Percentiles rank a stretch among this genome's conserved stretches.
Evolutionary conservation across 2,888 invertebrate genomes (phyloP).

Genomic region (Pseudoips prasinana): DNA sequence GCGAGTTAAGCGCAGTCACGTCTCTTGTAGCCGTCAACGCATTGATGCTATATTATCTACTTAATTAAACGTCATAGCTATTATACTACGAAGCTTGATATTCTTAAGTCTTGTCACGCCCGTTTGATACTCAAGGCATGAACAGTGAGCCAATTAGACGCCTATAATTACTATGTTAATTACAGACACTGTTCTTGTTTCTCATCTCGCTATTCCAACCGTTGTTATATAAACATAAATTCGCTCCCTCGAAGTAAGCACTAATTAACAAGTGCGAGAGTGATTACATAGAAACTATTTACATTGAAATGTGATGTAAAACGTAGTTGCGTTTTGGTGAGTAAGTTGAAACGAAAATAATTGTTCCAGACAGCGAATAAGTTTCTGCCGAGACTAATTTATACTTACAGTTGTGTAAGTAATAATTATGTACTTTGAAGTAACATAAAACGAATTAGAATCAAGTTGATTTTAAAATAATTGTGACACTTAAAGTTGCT

Average conservation of each 20-base stretch:
- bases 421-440: no score
- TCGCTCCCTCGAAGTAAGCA: slow-evolving; percentile 53
- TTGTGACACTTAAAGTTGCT: no score
- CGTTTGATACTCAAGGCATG: slow-evolving; percentile 74
- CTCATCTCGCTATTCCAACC: slow-evolving; percentile 66
- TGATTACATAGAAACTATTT: slow-evolving; percentile 51
- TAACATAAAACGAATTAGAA: no score
- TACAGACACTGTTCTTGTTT: slow-evolving; percentile 72
- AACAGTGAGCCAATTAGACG: slow-evolving; percentile 75
- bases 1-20: slow-evolving; percentile 28
- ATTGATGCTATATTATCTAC: slow-evolving; percentile 46
- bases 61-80: slow-evolving; percentile 63
- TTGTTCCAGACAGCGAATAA: slow-evolving; percentile 1
- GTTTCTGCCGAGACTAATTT: no score
- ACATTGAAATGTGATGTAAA: slow-evolving; percentile 21
- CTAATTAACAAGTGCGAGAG: slow-evolving; percentile 60
- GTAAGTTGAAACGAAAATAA: slow-evolving; percentile 9
- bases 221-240: slow-evolving; percentile 72
- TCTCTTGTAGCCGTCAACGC: slow-evolving; percentile 28
- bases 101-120: slow-evolving; percentile 59
- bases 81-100: slow-evolving; percentile 27
- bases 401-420: no score
- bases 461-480: no score
- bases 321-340: slow-evolving; percentile 6
- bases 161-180: slow-evolving; percentile 80